Evolutionary conservation across 2,797 vertebrate genomes (phyloP).

Genomic region (Danio jaintianensis): DNA sequence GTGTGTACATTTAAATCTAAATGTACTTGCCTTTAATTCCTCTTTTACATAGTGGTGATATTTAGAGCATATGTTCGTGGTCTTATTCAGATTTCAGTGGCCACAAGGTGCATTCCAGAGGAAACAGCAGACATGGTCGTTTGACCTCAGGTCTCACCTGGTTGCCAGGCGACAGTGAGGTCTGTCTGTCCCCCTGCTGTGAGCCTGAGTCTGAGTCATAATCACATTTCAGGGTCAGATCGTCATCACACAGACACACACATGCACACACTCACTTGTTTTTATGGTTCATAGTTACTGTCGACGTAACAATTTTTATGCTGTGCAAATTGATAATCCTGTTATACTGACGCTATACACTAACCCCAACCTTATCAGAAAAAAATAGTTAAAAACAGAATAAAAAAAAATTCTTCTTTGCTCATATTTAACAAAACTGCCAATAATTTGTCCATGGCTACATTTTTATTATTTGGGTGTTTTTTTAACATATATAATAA

Average conservation of each 20-base stretch:
- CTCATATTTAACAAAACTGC: too few species aligned
- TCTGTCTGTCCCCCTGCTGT: constrained; percentile 44
- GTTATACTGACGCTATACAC: too few species aligned
- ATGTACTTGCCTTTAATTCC: background rate
- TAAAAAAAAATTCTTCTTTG: too few species aligned
- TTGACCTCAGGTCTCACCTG: constrained; percentile 60
- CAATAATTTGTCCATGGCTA: too few species aligned
- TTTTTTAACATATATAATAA: too few species aligned
- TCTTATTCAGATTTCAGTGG: constrained; percentile 2
- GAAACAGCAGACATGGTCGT: constrained; percentile 52
- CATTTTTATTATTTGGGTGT: too few species aligned
- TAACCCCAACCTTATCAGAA: too few species aligned
- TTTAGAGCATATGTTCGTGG: background rate
- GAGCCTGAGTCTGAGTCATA: constrained; percentile 52
- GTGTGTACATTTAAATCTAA: background rate
- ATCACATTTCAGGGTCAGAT: constrained; percentile 57
- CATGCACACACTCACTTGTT: constrained; percentile 27
- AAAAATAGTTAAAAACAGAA: too few species aligned
- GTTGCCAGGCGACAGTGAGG: constrained; percentile 59
- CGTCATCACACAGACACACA: constrained; percentile 35
- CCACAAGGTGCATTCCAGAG: constrained; percentile 25
- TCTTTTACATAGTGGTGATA: background rate
- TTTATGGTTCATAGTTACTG: too few species aligned
- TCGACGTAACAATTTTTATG: too few species aligned
- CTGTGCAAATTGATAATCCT: too few species aligned